These are phyloP conservation scores for Plagiodera versicolora DNA, from an alignment of 2,888 invertebrate genomes.

Conservation along the genomic window DNA sequence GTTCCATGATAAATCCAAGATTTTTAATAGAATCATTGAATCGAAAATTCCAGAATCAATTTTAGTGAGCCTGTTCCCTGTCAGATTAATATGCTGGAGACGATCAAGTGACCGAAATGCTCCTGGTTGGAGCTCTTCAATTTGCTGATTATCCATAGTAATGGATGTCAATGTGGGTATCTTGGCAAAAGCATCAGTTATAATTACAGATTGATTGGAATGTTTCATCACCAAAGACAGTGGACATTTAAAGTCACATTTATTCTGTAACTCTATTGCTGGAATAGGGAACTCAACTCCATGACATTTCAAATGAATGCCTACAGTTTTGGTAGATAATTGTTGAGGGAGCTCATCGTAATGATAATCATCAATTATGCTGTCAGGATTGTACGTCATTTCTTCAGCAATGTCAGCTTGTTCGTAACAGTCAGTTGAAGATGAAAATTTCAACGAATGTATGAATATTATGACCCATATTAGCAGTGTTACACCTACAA, in stretches of 20 bases:
- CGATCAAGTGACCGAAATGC: constrained; percentile 8
- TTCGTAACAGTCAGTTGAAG: neutral
- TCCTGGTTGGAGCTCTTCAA: constrained; percentile 6
- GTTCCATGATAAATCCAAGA: constrained; percentile 13
- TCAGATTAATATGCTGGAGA: constrained; percentile 12
- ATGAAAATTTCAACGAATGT: neutral
- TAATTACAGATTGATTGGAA: neutral
- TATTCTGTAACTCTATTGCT: neutral
- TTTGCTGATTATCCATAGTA: neutral
- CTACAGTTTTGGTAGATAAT: neutral
- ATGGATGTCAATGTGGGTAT: neutral
- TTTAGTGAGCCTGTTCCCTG: constrained; percentile 13
- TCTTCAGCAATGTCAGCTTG: neutral
- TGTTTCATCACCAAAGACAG: neutral
- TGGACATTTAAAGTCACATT: neutral
- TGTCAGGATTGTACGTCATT: neutral
- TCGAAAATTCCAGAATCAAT: constrained; percentile 13
- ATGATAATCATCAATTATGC: neutral
- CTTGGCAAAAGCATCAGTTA: neutral
- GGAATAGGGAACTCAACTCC: neutral
- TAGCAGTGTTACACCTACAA: neutral
- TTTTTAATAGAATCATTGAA: constrained; percentile 3
- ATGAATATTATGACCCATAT: neutral
- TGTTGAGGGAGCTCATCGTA: neutral
- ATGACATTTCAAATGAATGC: neutral